phyloP scores from a whole-genome alignment of 2,113 vertebrate species.

The Asarcornis scutulata region DNA sequence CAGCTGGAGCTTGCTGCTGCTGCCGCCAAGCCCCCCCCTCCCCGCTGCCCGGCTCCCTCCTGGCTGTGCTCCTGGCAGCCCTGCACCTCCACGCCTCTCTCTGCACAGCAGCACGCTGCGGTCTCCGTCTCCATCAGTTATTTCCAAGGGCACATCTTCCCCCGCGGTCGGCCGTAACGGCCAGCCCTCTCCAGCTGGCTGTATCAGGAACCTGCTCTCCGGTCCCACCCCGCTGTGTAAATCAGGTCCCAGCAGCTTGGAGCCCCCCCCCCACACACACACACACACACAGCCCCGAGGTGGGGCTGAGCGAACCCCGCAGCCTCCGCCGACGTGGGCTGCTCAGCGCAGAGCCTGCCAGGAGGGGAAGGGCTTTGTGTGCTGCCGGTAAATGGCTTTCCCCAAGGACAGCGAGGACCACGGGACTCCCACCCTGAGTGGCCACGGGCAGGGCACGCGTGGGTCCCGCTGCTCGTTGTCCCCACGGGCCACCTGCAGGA shows the following conservation, averaged over 20 bases:
- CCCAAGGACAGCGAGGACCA: not conserved
- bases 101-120: fast-evolving
- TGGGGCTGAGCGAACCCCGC: not conserved
- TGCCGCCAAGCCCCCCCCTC: not conserved
- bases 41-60: not conserved
- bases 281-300: not conserved
- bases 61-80: not conserved
- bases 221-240: fast-evolving
- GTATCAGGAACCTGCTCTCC: not conserved
- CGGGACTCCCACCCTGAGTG: not conserved
- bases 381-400: not conserved
- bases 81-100: not conserved
- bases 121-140: not conserved
- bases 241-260: not conserved
- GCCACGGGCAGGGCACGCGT: not conserved
- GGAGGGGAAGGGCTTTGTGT: not conserved
- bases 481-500: not conserved
- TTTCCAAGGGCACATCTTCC: not conserved
- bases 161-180: fast-evolving
- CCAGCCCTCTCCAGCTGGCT: not conserved
- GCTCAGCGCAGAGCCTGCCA: not conserved
- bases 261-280: not conserved
- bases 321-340: fast-evolving
- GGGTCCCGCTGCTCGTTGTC: too few species aligned
- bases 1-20: not conserved